Base-by-base conservation (phyloP, 2,888 invertebrate genomes). In the Brenthis ino region DNA sequence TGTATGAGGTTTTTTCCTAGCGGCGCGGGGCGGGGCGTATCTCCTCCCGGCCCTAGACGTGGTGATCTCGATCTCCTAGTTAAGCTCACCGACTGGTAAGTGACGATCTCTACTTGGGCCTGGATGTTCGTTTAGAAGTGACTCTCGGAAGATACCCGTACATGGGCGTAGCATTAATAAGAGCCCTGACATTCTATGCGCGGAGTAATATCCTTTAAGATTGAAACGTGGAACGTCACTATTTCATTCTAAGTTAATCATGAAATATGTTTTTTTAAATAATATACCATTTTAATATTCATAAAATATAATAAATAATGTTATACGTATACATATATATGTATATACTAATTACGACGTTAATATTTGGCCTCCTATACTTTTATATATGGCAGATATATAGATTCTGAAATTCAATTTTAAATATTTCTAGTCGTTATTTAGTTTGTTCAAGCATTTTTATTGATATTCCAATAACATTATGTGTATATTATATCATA, bases 1-100 rank as follows among this genome's bases (percentile, higher is more conserved):
- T 85, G 87, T 88, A 85, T 85, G 83, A 88, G 86, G 84, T 87
- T 86, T 87, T 84, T 83, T 84, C 77, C 77, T 79, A 78, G 79
- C 75, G 74, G 77, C 68, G 77, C 78, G 80, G 78, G 82, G 81
- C 80, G 85, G 80, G 82, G 84, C 83, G 82, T 83, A 82, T 71
- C 75, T 75, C 73, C 77, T 72, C 75, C 74, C 73, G 74, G 70
- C 72, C 72, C 74, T 50, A 60, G 70, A 69, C 71, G 73, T 75
- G 77, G 67, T 75, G 74, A 73, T 75, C 74, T 72, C 70, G 68
- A 67, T 67, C 75, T 69, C 67, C 70, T 71, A 70, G 70, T 65
- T 71, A 70, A 71, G 65, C 69, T 61, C 69, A 60, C 57, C 69
- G 71, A 57, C 64, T 79, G 82, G 80, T 82, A 75, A 82, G 81